A percentile compares a stretch with the other conserved stretches of the same genome.
Conservation (phyloP, 2,888 invertebrate species). For the Diloba caeruleocephala region DNA sequence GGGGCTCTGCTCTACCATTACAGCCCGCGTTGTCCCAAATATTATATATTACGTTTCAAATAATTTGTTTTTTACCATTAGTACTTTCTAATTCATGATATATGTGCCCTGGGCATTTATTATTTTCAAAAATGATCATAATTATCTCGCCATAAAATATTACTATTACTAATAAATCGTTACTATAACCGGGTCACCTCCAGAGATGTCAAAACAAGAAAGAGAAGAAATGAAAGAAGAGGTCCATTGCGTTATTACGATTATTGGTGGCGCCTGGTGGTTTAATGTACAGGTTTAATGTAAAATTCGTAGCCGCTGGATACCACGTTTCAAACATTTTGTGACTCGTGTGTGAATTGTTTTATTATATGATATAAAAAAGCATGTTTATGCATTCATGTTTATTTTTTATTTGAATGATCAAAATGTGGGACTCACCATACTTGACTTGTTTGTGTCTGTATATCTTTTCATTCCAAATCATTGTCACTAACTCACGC, state of each 20-base stretch:
- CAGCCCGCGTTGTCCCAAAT: too few species aligned
- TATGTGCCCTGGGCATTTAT: too few species aligned
- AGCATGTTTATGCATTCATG: slow-evolving; percentile 74
- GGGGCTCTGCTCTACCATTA: too few species aligned
- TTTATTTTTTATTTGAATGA: slow-evolving; percentile 68
- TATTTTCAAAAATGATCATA: too few species aligned
- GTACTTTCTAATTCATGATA: too few species aligned
- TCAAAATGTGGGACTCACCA: slow-evolving; percentile 88
- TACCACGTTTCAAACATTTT: slow-evolving; percentile 63
- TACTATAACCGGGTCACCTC: slow-evolving; percentile 21
- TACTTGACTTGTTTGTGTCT: slow-evolving; percentile 90
- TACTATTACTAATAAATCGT: neutral
- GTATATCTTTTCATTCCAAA: slow-evolving; percentile 92
- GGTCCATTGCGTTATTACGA: slow-evolving; percentile 65
- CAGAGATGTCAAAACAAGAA: slow-evolving; percentile 51
- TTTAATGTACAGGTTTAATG: too few species aligned
- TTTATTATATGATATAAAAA: slow-evolving; percentile 56
- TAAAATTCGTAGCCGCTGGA: slow-evolving; percentile 67
- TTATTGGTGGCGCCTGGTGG: slow-evolving; percentile 59
- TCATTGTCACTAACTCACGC: slow-evolving; percentile 93
- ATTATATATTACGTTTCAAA: too few species aligned
- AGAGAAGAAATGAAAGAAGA: slow-evolving; percentile 53
- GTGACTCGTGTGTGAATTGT: slow-evolving; percentile 68
- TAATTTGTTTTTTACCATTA: too few species aligned
- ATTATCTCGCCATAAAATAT: too few species aligned